phyloP scores from a whole-genome alignment of 1,140 invertebrate genomes.

The Lordiphosa clarofinis region DNA sequence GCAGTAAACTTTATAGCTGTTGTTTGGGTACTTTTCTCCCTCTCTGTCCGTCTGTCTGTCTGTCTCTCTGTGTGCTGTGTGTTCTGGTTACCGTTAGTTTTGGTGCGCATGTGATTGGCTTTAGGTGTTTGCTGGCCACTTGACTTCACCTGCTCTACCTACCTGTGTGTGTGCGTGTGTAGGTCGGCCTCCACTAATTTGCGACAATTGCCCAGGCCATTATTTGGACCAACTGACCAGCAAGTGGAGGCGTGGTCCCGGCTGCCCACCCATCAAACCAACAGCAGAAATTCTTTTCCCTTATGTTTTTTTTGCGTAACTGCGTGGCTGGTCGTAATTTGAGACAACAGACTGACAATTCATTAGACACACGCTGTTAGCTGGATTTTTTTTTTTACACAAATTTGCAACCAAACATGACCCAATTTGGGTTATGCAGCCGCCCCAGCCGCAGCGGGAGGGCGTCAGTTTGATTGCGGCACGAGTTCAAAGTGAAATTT shows the following conservation, averaged over 20 bases:
- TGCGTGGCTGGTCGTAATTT: constrained; percentile 28
- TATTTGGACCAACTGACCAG: constrained; percentile 38
- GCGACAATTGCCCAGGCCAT: constrained; percentile 68
- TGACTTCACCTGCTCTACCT: constrained; percentile 31
- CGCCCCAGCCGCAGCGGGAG: constrained; percentile 21
- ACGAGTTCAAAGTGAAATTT: constrained; percentile 72
- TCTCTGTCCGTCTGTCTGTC: constrained; percentile 10
- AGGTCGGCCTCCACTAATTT: constrained; percentile 63
- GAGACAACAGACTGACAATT: constrained; percentile 50
- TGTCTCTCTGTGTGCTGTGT: not conserved
- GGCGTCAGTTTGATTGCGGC: constrained; percentile 42
- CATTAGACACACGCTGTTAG: constrained; percentile 71
- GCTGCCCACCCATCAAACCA: constrained; percentile 21
- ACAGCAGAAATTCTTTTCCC: no score
- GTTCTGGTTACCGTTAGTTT: constrained; percentile 51
- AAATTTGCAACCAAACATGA: constrained; percentile 67
- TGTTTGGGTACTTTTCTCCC: constrained; percentile 27
- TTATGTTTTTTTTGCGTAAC: no score
- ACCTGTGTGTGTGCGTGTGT: constrained; percentile 20
- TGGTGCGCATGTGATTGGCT: constrained; percentile 65
- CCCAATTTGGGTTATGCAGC: constrained; percentile 43
- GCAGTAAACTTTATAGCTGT: constrained; percentile 75
- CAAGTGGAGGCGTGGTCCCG: constrained; percentile 45
- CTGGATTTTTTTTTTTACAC: constrained; percentile 27
- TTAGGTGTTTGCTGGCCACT: constrained; percentile 64